Evolutionary conservation across 1,140 invertebrate species (phyloP).

Genomic region (Melanaphis sacchari): DNA sequence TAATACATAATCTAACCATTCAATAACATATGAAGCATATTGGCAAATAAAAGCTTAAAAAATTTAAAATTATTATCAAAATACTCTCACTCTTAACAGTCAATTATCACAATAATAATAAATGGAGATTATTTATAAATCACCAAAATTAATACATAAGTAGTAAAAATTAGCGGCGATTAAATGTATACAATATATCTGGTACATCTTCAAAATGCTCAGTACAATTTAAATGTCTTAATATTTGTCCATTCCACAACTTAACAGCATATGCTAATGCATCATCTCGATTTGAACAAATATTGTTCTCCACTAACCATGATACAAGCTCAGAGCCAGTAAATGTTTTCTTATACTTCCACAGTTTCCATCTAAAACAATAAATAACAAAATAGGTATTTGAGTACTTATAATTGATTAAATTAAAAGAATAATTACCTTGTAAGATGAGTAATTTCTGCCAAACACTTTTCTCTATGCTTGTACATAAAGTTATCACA

Average conservation of each 20-base stretch:
- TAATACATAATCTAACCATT: neutral
- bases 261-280: conserved; percentile 83
- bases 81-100: conserved; percentile 54
- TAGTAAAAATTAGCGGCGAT: conserved; percentile 43
- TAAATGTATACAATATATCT: conserved; percentile 58
- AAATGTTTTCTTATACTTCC: conserved; percentile 66
- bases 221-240: conserved; percentile 80
- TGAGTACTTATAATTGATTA: conserved; percentile 41
- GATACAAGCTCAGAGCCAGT: conserved; percentile 82
- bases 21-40: neutral
- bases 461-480: conserved; percentile 81
- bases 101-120: conserved; percentile 52
- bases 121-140: neutral
- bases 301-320: conserved; percentile 82
- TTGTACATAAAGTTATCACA: conserved; percentile 89
- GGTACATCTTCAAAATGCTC: conserved; percentile 74
- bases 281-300: conserved; percentile 77
- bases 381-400: conserved; percentile 58
- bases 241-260: conserved; percentile 81
- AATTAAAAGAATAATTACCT: conserved; percentile 65
- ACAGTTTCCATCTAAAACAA: conserved; percentile 39
- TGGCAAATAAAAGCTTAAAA: conserved; percentile 29
- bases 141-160: neutral
- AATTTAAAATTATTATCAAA: conserved; percentile 9
- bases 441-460: conserved; percentile 79